phyloP scores from a whole-genome alignment of 2,888 invertebrate species.

The Tanytarsus gracilentus region DNA sequence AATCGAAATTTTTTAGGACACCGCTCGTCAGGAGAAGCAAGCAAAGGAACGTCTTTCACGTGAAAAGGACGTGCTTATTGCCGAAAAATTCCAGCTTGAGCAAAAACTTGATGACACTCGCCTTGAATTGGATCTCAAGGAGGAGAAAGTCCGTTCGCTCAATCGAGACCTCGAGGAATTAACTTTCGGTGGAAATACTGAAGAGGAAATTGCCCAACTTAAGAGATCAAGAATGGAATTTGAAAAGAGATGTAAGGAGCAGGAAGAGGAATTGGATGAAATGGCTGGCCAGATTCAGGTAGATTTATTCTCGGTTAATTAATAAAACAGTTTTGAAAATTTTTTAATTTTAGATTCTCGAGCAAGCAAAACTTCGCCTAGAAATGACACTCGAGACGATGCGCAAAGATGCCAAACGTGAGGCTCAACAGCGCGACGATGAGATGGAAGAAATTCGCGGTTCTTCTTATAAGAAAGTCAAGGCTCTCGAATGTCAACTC shows the following conservation, averaged over 20 bases:
- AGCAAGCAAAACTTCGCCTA: conserved; percentile 83
- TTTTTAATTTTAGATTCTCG: conserved; percentile 56
- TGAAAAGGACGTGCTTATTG: conserved; percentile 74
- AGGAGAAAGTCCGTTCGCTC: conserved; percentile 70
- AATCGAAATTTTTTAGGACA: conserved; percentile 48
- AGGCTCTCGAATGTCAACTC: conserved; percentile 80
- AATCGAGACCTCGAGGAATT: conserved; percentile 79
- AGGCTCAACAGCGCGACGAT: conserved; percentile 83
- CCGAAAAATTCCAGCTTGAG: conserved; percentile 80
- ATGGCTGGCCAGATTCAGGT: conserved; percentile 79
- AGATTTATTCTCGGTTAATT: background rate
- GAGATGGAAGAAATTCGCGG: conserved; percentile 88
- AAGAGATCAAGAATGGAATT: conserved; percentile 78
- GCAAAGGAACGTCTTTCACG: conserved; percentile 69
- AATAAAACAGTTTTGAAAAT: background rate
- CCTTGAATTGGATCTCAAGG: conserved; percentile 79
- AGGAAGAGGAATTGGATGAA: conserved; percentile 94
- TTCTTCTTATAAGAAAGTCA: conserved; percentile 84
- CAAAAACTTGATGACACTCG: conserved; percentile 80
- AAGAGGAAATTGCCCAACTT: conserved; percentile 75
- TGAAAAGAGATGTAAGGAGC: conserved; percentile 73
- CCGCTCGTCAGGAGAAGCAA: conserved; percentile 67
- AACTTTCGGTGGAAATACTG: conserved; percentile 67
- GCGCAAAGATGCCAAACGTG: conserved; percentile 81
- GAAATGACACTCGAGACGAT: conserved; percentile 91